phyloP scores from a whole-genome alignment of 64 coral and sea anemone genomes.

The Pachyseris speciosa region DNA sequence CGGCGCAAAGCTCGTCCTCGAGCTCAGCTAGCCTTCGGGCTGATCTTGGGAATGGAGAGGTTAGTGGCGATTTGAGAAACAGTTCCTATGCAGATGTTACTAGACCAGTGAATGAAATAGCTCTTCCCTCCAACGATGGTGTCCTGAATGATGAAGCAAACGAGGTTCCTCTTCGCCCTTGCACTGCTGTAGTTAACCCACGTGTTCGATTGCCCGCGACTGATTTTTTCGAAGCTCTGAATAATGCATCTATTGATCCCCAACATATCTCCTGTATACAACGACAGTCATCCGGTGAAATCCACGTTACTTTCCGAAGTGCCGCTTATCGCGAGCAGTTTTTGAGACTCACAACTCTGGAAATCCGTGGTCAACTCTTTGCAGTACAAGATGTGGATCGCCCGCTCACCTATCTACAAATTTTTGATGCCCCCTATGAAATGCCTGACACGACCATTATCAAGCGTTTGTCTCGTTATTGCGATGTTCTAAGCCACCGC shows the following conservation, averaged over 20 bases:
- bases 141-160: background rate
- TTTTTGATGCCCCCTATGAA: background rate
- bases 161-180: background rate
- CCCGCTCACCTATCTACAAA: background rate
- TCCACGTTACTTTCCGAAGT: background rate
- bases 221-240: background rate
- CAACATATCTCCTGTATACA: background rate
- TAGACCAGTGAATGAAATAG: too few species aligned
- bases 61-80: too few species aligned
- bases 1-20: too few species aligned
- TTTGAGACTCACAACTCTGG: rapidly evolving
- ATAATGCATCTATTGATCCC: background rate
- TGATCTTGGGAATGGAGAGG: too few species aligned
- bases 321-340: background rate
- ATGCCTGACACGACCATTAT: background rate
- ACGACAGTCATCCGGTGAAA: background rate
- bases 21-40: too few species aligned
- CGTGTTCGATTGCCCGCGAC: background rate
- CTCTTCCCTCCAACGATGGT: too few species aligned
- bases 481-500: background rate
- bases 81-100: too few species aligned
- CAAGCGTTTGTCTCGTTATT: background rate
- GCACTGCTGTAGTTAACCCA: background rate
- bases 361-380: background rate
- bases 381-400: background rate